A percentile compares a stretch with the other conserved stretches of the same genome.
phyloP scores from a whole-genome alignment of 2,113 vertebrate species.

The Grammomys surdaster region DNA sequence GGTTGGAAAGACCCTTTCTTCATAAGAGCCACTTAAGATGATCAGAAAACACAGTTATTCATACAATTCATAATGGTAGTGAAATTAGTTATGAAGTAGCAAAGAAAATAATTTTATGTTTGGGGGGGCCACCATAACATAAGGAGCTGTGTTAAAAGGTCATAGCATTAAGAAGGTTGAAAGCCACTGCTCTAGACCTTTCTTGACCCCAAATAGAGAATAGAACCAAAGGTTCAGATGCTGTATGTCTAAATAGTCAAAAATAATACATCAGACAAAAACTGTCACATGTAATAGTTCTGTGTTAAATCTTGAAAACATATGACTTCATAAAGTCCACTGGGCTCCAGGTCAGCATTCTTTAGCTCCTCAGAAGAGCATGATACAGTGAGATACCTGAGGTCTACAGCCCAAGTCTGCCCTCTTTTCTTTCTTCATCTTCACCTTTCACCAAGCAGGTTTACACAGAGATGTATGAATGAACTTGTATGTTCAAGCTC shows the following conservation, averaged over 20 bases:
- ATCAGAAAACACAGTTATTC: not conserved
- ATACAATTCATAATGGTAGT: not conserved
- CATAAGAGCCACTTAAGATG: not conserved
- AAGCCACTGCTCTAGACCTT: not conserved
- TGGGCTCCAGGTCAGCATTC: slow-evolving; percentile 7
- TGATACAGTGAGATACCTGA: not conserved
- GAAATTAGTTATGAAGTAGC: not conserved
- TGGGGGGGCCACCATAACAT: not conserved
- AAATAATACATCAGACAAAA: not conserved
- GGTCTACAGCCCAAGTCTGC: not conserved
- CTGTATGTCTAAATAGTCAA: not conserved
- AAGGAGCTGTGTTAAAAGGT: not conserved
- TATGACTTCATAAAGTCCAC: not conserved
- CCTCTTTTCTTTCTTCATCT: not conserved
- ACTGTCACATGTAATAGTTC: not conserved
- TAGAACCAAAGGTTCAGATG: not conserved
- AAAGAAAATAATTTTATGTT: not conserved
- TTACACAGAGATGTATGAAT: not conserved
- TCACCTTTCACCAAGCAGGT: not conserved
- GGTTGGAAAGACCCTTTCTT: not conserved
- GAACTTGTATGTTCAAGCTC: not conserved
- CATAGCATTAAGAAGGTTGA: not conserved
- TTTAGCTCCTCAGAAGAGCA: not conserved
- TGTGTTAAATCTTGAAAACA: not conserved
- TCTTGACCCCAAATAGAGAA: not conserved